Percentiles rank a stretch among this genome's conserved stretches.
Conservation (phyloP, 30 jellyfish, hydroid and myxozoan genomes). For the Mastigias papua region DNA sequence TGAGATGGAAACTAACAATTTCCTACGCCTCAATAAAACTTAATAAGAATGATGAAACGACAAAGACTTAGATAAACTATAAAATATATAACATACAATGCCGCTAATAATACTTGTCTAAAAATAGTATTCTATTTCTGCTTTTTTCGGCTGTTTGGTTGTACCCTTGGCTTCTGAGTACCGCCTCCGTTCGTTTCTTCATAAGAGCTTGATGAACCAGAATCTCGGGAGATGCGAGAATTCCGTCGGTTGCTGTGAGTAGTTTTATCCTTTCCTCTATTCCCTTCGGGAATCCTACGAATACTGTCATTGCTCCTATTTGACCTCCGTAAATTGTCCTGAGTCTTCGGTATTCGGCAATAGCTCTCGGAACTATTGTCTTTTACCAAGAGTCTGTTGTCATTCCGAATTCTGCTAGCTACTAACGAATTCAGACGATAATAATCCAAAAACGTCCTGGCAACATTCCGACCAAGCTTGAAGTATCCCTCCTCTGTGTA, state of each 20-base stretch:
- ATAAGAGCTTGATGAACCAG: constrained; percentile 49
- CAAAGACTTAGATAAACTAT: neutral
- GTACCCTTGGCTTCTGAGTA: neutral
- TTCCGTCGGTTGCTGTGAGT: constrained; percentile 32
- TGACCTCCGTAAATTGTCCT: constrained; percentile 22
- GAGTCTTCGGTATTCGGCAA: neutral
- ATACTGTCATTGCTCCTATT: neutral
- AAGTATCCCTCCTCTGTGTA: constrained; percentile 89
- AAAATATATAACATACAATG: neutral
- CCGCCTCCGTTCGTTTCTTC: constrained; percentile 2
- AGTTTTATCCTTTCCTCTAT: neutral
- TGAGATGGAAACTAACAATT: too few relatives aligned
- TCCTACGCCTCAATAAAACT: too few relatives aligned
- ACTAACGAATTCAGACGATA: constrained; percentile 75
- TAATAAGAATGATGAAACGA: too few relatives aligned
- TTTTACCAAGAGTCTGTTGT: constrained; percentile 8
- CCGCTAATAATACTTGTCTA: neutral
- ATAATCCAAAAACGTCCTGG: constrained; percentile 88
- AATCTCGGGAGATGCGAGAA: constrained; percentile 38
- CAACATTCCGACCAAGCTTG: constrained; percentile 91
- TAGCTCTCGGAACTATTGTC: constrained; percentile 25
- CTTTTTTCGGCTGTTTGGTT: neutral
- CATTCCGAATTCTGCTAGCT: constrained; percentile 52
- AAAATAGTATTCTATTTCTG: neutral
- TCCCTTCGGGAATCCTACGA: constrained; percentile 28